phyloP scores from a whole-genome alignment of 2,888 invertebrate species.

The Caenorhabditis sp. region DNA sequence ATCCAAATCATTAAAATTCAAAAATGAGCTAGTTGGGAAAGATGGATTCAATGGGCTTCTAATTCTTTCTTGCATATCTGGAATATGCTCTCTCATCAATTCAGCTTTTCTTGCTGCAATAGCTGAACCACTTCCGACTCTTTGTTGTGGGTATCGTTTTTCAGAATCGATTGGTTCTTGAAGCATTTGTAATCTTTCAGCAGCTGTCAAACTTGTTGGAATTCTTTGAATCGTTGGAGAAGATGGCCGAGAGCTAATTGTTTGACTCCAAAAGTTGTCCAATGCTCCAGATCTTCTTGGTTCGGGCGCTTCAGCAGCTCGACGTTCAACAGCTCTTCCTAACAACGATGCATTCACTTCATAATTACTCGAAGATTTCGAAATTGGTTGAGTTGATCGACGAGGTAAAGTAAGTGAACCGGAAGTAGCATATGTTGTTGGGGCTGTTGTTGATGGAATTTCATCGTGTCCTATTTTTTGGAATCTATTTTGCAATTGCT shows the following conservation, averaged over 20 bases:
- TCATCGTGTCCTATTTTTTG: constrained; percentile 23
- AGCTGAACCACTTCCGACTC: constrained; percentile 48
- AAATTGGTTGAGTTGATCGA: constrained; percentile 32
- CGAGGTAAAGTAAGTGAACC: constrained; percentile 42
- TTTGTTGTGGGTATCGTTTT: constrained; percentile 40
- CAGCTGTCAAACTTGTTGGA: constrained; percentile 61
- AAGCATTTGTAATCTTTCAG: constrained; percentile 66
- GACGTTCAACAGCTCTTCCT: constrained; percentile 37
- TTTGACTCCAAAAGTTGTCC: constrained; percentile 60
- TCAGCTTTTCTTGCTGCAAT: constrained; percentile 58
- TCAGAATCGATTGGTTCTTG: constrained; percentile 59
- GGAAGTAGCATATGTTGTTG: constrained; percentile 30
- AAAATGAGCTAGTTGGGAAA: constrained; percentile 32
- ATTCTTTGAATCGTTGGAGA: constrained; percentile 55
- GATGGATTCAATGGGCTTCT: constrained; percentile 28
- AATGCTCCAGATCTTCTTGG: constrained; percentile 44
- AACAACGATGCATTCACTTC: constrained; percentile 42
- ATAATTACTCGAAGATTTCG: constrained; percentile 54
- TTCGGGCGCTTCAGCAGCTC: constrained; percentile 47
- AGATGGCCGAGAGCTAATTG: constrained; percentile 51
- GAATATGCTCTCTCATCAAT: constrained; percentile 48
- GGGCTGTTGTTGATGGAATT: constrained; percentile 6
- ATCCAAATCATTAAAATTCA: constrained; percentile 61
- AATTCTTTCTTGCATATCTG: constrained; percentile 7
- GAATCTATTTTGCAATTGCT: constrained; percentile 53